Evolutionary conservation across 2,888 invertebrate genomes (phyloP).

Genomic region (Orthosia gothica): DNA sequence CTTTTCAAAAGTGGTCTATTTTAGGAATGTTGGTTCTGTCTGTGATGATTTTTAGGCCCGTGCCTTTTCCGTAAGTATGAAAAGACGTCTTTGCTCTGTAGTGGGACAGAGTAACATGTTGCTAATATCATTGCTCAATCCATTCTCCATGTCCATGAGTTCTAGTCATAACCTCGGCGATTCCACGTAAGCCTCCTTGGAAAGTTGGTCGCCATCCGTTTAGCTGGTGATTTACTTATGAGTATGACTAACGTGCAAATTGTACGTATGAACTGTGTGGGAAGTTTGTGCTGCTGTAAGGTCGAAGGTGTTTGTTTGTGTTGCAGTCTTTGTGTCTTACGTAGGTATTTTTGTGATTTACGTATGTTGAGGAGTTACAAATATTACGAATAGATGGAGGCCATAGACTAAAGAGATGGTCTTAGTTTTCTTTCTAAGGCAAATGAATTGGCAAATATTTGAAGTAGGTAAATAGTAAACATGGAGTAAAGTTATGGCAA

Average conservation of each 20-base stretch:
- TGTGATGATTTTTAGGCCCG: too few relatives aligned
- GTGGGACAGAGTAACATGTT: too few relatives aligned
- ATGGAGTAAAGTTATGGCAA: neutral
- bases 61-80: too few relatives aligned
- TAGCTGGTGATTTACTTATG: constrained; percentile 54
- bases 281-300: constrained; percentile 11
- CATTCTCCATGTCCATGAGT: neutral
- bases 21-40: too few relatives aligned
- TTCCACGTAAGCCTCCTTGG: constrained; percentile 38
- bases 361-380: neutral
- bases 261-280: constrained; percentile 2
- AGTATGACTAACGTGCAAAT: constrained; percentile 41
- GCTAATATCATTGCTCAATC: neutral
- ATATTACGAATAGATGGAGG: neutral
- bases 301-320: constrained; percentile 6
- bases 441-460: neutral
- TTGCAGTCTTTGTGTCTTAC: neutral
- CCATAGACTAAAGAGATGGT: neutral
- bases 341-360: neutral
- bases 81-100: too few relatives aligned
- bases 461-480: too few relatives aligned
- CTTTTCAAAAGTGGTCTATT: neutral
- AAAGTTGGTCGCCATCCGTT: constrained; percentile 54
- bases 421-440: neutral
- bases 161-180: constrained; percentile 36